Conservation (phyloP, 2,888 invertebrate genomes). For the Rutpela maculata region DNA sequence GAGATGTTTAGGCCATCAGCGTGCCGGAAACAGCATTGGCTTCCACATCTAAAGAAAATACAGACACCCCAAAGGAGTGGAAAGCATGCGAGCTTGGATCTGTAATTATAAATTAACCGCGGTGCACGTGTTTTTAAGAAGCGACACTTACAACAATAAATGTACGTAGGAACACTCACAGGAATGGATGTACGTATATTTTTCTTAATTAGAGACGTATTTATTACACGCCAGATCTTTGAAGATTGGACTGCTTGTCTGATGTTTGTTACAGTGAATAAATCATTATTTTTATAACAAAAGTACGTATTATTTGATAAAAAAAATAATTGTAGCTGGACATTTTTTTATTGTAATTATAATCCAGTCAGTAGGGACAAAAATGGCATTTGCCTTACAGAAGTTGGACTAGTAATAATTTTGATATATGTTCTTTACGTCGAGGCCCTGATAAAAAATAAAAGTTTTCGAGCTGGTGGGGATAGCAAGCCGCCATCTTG, state of each 20-base stretch:
- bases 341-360: too few species aligned
- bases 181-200: neutral
- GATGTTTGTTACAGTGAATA: too few species aligned
- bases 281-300: too few species aligned
- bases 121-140: conserved; percentile 48
- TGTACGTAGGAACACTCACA: neutral
- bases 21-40: conserved; percentile 55
- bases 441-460: too few species aligned
- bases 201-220: neutral
- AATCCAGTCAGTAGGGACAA: too few species aligned
- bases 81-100: conserved; percentile 25
- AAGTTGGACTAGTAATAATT: too few species aligned
- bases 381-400: too few species aligned
- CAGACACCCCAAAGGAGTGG: conserved; percentile 52
- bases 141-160: conserved; percentile 1
- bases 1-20: conserved; percentile 64
- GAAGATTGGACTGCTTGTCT: neutral
- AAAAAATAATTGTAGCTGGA: too few species aligned
- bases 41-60: conserved; percentile 63
- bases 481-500: too few species aligned
- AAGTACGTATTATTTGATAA: too few species aligned
- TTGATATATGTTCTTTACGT: too few species aligned
- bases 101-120: conserved; percentile 32
- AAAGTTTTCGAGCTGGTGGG: too few species aligned
- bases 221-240: neutral